These are phyloP conservation scores for Lutjanus argentimaculatus DNA, from an alignment of 2,797 vertebrate genomes.

Conservation along the genomic window DNA sequence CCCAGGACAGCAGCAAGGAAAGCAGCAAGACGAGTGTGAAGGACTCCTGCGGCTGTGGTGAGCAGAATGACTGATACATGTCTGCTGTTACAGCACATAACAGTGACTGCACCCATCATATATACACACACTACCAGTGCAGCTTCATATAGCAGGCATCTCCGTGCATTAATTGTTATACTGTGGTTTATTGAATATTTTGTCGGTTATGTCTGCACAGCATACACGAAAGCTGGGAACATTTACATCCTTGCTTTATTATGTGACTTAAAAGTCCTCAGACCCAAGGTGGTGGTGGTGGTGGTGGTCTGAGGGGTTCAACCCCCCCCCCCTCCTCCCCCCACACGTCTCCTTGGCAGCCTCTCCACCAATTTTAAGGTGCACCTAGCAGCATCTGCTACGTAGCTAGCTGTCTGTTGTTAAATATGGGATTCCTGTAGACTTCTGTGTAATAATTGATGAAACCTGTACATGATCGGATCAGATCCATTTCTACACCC, in stretches of 20 bases:
- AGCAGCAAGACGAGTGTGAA: conserved; percentile 71
- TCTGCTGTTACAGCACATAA: background rate
- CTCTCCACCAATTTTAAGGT: conserved; percentile 25
- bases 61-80: conserved; percentile 19
- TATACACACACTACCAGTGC: background rate
- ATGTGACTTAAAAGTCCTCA: conserved; percentile 34
- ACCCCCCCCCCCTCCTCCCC: background rate
- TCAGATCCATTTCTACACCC: background rate
- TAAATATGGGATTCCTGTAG: background rate
- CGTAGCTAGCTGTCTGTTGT: background rate
- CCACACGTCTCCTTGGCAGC: conserved; percentile 17
- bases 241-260: conserved; percentile 5
- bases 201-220: background rate
- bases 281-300: conserved; percentile 42
- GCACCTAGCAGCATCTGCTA: conserved; percentile 4
- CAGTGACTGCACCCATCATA: background rate
- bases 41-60: conserved; percentile 84
- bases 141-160: background rate
- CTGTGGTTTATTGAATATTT: background rate
- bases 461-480: background rate
- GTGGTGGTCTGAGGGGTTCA: conserved; percentile 15
- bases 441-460: background rate
- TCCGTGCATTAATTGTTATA: background rate
- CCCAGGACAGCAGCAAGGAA: conserved; percentile 70
- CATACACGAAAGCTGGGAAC: conserved; percentile 11